Base-by-base conservation (phyloP, 2,888 invertebrate genomes). In the Syrphus vitripennis region DNA sequence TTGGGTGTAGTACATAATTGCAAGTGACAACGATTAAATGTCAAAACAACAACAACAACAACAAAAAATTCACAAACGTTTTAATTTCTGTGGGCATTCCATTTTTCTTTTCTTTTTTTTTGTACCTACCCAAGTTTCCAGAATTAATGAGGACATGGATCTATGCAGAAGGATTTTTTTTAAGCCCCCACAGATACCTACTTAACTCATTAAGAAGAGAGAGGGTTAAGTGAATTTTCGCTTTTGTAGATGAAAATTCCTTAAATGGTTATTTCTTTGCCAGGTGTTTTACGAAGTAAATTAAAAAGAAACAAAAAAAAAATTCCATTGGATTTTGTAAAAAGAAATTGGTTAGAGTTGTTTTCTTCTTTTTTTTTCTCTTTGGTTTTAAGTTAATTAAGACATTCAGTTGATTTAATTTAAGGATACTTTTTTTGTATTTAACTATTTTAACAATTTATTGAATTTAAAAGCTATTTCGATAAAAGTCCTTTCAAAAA, bases 101-200 rank as follows among this genome's bases (percentile, higher is more conserved):
- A 10, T 19, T n/a, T 4, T 42, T 42, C n/a, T 42, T 42, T 14
- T n/a, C 7, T 26, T 7, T 29, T 34, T 0, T 14, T 50, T 14
- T 50, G 4, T 24, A 19, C 19, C 19, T 57, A 3, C 31, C 5
- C 12, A 57, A 12, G 19, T 21, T 57, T 21, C 19, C 34, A 21
- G 34, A 57, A 57, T 57, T 57, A 57, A 57, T 57, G 57, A 34
- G 12, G 6, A 19, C 57, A 57, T 12, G 57, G 34, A 55, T 55
- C 29, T 55, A 29, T 55, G 53, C n/a, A 1, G 12, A 12, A 26
- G 26, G 53, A 53, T 3, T 53, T 26, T 55, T 55, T 55, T 55
- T 4, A 55, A 16, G n/a, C 10, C 14, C 29, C 3, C 4, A 29
- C 6, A n/a, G 40, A 6, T 29, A 42, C 4, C 4, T 24, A 50